A percentile compares a stretch with the other conserved stretches of the same genome.
These are phyloP conservation scores for Heteromyza rotundicornis DNA, from an alignment of 2,888 invertebrate species.

Conservation along the genomic window DNA sequence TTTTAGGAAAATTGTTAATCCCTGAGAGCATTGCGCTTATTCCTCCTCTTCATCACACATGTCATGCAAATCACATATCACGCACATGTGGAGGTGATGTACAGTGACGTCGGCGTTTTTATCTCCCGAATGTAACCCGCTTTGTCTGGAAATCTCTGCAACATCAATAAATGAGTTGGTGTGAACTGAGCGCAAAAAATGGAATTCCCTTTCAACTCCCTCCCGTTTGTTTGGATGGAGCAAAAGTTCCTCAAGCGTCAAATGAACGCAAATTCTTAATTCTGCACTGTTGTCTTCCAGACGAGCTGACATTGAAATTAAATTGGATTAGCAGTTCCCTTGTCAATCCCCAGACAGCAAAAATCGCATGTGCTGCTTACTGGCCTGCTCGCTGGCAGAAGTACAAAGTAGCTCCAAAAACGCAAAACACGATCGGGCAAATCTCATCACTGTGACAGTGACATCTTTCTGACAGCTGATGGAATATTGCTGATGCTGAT, in stretches of 20 bases:
- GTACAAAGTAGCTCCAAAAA: slow-evolving; percentile 12
- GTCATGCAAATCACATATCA: slow-evolving; percentile 1
- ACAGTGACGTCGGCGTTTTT: background rate
- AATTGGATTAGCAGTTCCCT: slow-evolving; percentile 60
- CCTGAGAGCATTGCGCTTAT: background rate
- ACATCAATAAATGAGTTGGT: slow-evolving; percentile 12
- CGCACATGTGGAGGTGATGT: background rate
- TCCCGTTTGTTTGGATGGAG: background rate
- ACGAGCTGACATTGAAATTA: slow-evolving; percentile 61
- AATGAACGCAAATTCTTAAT: background rate
- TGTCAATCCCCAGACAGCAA: slow-evolving; percentile 54
- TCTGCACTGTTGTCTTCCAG: slow-evolving; percentile 47
- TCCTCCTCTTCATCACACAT: background rate
- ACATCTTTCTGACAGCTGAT: slow-evolving; percentile 61
- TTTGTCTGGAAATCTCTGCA: background rate
- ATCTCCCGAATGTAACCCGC: background rate
- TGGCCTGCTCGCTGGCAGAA: background rate
- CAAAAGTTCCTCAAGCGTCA: background rate
- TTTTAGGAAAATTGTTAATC: too few species aligned
- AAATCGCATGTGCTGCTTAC: too few species aligned
- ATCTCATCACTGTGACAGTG: slow-evolving; percentile 58
- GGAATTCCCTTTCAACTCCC: background rate
- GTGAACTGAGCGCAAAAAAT: background rate
- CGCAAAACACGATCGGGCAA: slow-evolving; percentile 37
- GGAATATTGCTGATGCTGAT: slow-evolving; percentile 47